These are phyloP conservation scores for Heliconius aoede DNA, from an alignment of 2,888 invertebrate species.

Conservation along the genomic window DNA sequence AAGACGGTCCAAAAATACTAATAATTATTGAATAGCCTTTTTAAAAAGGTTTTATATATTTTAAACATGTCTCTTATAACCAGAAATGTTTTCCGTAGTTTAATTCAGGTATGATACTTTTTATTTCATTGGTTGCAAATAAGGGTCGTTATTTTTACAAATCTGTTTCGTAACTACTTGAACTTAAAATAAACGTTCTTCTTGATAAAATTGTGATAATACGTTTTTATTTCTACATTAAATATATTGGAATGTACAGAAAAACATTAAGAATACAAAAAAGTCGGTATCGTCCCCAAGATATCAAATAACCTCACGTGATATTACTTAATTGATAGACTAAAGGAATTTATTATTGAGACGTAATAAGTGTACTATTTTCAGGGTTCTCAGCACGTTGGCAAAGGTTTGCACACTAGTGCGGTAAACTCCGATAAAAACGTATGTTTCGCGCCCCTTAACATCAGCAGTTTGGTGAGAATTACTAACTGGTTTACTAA, in stretches of 20 bases:
- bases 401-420: slow-evolving; percentile 75
- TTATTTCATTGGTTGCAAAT: slow-evolving; percentile 20
- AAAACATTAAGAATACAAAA: neutral
- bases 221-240: neutral
- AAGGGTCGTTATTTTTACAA: slow-evolving; percentile 28
- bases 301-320: slow-evolving; percentile 53
- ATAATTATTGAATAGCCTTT: slow-evolving; percentile 59
- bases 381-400: slow-evolving; percentile 73
- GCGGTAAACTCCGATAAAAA: slow-evolving; percentile 73
- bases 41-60: slow-evolving; percentile 51
- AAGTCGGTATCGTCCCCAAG: neutral
- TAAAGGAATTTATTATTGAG: slow-evolving; percentile 17
- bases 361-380: slow-evolving; percentile 44
- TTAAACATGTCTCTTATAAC: slow-evolving; percentile 71
- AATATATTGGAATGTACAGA: neutral
- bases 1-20: slow-evolving; percentile 69
- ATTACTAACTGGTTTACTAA: slow-evolving; percentile 76
- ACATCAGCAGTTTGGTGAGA: slow-evolving; percentile 77
- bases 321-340: slow-evolving; percentile 41
- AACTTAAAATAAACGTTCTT: slow-evolving; percentile 1
- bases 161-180: slow-evolving; percentile 73
- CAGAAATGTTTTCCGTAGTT: slow-evolving; percentile 71
- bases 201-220: neutral
- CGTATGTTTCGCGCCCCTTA: slow-evolving; percentile 72
- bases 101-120: slow-evolving; percentile 68